Evolutionary conservation across 2,797 vertebrate species (phyloP).

Genomic region (Hafferia zeledoni): DNA sequence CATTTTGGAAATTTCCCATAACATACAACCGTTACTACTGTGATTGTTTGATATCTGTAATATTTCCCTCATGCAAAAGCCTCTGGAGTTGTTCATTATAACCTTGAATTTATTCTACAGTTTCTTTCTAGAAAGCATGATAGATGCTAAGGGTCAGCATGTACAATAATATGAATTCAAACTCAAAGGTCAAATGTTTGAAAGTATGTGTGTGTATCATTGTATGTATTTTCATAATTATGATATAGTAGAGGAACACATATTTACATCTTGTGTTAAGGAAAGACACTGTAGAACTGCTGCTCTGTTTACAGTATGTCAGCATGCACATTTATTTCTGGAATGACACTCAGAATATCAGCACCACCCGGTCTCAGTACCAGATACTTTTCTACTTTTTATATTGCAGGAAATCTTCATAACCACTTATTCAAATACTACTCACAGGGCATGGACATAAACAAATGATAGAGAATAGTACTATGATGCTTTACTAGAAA

Average conservation of each 20-base stretch:
- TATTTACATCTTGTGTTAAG: not conserved
- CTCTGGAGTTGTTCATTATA: not conserved
- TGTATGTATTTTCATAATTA: not conserved
- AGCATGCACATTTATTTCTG: not conserved
- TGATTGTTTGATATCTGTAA: not conserved
- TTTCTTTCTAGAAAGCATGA: not conserved
- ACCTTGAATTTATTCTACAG: not conserved
- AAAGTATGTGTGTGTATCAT: not conserved
- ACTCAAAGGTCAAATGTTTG: not conserved
- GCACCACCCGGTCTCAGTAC: not conserved
- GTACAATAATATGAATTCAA: not conserved
- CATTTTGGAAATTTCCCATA: not conserved
- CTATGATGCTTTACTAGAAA: not conserved
- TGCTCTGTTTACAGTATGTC: not conserved
- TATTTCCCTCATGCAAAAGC: not conserved
- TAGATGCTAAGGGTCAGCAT: not conserved
- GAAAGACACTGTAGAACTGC: not conserved
- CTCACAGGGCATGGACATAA: not conserved
- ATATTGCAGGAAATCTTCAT: not conserved
- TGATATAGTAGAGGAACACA: not conserved
- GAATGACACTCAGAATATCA: not conserved
- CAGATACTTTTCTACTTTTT: not conserved
- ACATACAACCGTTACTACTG: not conserved
- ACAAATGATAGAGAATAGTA: not conserved
- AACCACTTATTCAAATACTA: not conserved